phyloP scores from a whole-genome alignment of 2,113 vertebrate genomes.

The Oxyruncus cristatus region DNA sequence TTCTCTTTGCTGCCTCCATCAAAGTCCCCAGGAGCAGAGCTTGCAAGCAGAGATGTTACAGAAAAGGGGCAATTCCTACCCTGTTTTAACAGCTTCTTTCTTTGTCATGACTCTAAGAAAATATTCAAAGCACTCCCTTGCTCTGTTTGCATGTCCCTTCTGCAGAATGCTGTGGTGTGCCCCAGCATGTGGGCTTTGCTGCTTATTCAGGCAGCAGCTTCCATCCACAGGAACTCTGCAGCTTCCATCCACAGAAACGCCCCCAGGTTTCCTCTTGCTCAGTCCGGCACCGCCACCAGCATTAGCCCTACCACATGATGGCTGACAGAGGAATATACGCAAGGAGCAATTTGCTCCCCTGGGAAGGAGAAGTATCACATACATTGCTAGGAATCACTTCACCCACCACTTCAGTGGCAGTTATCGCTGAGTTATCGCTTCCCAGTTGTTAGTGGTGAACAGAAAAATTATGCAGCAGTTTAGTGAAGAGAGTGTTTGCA shows the following conservation, averaged over 20 bases:
- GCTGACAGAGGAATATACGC: neutral
- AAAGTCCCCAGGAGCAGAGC: neutral
- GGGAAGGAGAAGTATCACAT: neutral
- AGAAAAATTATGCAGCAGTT: neutral
- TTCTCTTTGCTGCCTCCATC: neutral
- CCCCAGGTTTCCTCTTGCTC: neutral
- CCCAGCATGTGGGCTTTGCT: neutral
- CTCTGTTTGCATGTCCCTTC: neutral
- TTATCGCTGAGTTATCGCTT: neutral
- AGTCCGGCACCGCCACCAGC: neutral
- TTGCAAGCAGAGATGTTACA: neutral
- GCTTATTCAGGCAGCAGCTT: neutral
- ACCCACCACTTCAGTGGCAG: neutral
- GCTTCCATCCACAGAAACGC: neutral
- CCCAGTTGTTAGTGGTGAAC: neutral
- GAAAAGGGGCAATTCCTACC: neutral
- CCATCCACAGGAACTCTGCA: neutral
- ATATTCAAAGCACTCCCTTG: neutral
- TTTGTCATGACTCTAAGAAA: neutral
- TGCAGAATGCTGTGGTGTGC: neutral
- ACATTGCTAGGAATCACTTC: neutral
- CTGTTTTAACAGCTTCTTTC: neutral
- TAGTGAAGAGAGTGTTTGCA: neutral
- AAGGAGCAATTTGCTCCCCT: neutral
- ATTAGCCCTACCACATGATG: neutral